phyloP scores from a whole-genome alignment of 2,113 vertebrate species.

The Triplophysa siluroides region DNA sequence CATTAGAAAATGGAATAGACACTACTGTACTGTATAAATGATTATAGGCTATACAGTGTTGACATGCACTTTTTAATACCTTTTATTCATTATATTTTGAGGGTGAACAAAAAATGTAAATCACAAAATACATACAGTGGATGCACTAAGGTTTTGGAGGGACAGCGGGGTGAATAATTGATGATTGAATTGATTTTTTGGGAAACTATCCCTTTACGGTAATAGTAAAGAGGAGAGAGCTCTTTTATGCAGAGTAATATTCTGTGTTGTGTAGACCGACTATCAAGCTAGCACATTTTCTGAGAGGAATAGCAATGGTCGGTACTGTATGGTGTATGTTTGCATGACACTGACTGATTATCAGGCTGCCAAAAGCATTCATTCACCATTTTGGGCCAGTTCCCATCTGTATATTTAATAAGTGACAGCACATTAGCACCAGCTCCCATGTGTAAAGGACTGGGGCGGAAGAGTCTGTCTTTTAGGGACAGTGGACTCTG shows the following conservation, averaged over 20 bases:
- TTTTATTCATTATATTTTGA: too few relatives aligned
- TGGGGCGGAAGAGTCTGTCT: neutral
- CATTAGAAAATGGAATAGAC: too few relatives aligned
- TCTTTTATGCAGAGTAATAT: neutral
- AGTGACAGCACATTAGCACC: neutral
- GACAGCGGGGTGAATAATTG: too few relatives aligned
- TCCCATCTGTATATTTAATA: constrained; percentile 32
- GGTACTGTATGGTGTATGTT: neutral
- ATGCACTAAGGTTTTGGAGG: too few relatives aligned
- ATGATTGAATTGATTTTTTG: too few relatives aligned
- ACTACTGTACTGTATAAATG: too few relatives aligned
- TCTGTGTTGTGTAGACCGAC: neutral
- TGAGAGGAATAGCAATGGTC: neutral
- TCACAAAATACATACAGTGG: too few relatives aligned
- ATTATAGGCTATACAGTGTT: too few relatives aligned
- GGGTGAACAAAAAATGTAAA: too few relatives aligned
- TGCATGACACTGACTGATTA: constrained; percentile 5
- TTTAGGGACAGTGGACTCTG: neutral
- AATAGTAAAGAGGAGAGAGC: neutral
- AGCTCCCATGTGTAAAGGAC: constrained; percentile 3
- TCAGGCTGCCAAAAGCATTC: constrained; percentile 10
- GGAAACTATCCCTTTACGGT: too few relatives aligned
- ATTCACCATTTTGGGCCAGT: constrained; percentile 2
- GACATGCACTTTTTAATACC: too few relatives aligned
- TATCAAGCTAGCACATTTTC: neutral